Percentiles rank a stretch among this genome's conserved stretches.
Conservation (phyloP, 2,888 invertebrate genomes). For the Autographa pulchrina region DNA sequence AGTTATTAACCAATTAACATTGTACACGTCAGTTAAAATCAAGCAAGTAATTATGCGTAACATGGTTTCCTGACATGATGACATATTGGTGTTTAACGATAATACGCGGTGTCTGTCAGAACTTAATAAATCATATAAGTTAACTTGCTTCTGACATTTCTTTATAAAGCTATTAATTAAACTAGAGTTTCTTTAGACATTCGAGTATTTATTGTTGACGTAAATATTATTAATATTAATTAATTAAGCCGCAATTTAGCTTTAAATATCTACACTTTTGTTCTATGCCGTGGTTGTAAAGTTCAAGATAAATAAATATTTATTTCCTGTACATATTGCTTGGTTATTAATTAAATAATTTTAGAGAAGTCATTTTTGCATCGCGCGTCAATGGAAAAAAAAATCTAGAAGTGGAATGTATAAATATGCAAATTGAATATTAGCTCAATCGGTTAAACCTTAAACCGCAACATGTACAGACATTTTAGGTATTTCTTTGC, state of each 20-base stretch:
- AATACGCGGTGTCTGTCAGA: slow-evolving; percentile 29
- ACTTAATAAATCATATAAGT: slow-evolving; percentile 33
- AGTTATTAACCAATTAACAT: slow-evolving; percentile 4
- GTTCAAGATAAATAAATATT: not conserved
- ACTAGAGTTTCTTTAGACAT: slow-evolving; percentile 26
- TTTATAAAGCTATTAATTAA: slow-evolving; percentile 42
- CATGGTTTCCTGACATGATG: slow-evolving; percentile 31
- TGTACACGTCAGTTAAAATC: not conserved
- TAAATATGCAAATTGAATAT: not conserved
- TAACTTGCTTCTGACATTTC: slow-evolving; percentile 37
- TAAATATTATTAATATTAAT: slow-evolving; percentile 23
- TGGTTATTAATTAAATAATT: not conserved
- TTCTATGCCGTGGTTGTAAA: not conserved
- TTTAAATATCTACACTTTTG: slow-evolving; percentile 4
- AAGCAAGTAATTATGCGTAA: slow-evolving; percentile 33
- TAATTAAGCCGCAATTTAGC: slow-evolving; percentile 15
- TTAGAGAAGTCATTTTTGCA: not conserved
- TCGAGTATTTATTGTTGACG: slow-evolving; percentile 26
- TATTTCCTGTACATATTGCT: not conserved
- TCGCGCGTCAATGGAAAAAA: slow-evolving; percentile 1
- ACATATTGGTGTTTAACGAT: slow-evolving; percentile 35
- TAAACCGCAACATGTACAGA: not conserved
- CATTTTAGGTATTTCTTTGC: not conserved
- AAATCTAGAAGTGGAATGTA: not conserved
- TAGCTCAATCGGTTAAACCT: not conserved